Conservation (phyloP, 2,888 invertebrate genomes). For the Helleia helle region DNA sequence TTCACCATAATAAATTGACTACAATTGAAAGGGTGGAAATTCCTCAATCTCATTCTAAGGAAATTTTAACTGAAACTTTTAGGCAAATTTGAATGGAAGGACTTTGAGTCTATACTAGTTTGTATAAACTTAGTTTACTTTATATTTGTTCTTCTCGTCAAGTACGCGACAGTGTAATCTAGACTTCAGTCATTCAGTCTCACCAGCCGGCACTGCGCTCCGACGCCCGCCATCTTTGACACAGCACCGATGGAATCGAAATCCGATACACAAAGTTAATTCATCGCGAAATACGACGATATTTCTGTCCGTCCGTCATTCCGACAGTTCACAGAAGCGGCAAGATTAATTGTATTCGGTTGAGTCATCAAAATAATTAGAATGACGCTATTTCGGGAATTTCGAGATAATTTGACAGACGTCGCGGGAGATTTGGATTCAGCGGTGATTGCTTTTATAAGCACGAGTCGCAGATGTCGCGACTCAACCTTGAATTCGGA, state of each 20-base stretch:
- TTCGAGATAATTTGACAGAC: slow-evolving; percentile 73
- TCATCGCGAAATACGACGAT: slow-evolving; percentile 71
- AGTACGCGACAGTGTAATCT: no score
- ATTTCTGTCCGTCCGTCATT: slow-evolving; percentile 71
- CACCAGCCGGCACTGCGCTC: slow-evolving; percentile 45
- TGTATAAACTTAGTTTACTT: no score
- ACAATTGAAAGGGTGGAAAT: no score
- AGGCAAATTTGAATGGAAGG: no score
- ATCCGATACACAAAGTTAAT: slow-evolving; percentile 69
- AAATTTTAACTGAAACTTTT: no score
- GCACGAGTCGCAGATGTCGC: slow-evolving; percentile 22
- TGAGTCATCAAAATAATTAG: slow-evolving; percentile 75
- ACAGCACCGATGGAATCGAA: slow-evolving; percentile 71
- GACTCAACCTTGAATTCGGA: slow-evolving; percentile 12
- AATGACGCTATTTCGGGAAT: slow-evolving; percentile 73
- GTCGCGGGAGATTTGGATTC: slow-evolving; percentile 69
- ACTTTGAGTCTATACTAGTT: no score
- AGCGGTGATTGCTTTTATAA: slow-evolving; percentile 50
- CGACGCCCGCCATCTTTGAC: slow-evolving; percentile 47
- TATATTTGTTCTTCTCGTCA: no score
- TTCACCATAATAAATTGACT: no score
- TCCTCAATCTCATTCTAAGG: no score
- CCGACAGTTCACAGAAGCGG: slow-evolving; percentile 71
- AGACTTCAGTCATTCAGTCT: not conserved
- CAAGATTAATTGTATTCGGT: slow-evolving; percentile 74